Evolutionary conservation across 2,113 vertebrate species (phyloP).

Genomic region (Lipophrys pholis): DNA sequence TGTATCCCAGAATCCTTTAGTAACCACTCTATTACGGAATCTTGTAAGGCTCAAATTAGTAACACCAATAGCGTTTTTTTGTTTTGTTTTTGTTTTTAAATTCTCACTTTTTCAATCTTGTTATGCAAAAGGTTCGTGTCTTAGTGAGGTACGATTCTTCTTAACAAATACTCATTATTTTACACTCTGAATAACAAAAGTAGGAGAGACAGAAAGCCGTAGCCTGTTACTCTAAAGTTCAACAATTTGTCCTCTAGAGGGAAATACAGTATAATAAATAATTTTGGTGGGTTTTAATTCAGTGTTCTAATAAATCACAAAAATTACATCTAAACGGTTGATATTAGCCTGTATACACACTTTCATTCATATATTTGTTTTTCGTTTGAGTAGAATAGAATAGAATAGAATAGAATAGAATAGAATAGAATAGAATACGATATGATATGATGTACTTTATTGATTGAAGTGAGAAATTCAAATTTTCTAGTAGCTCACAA

Average conservation of each 20-base stretch:
- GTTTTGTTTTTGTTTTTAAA: neutral
- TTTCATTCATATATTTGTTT: too few species aligned
- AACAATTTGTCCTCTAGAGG: slow-evolving; percentile 48
- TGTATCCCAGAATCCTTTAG: slow-evolving; percentile 60
- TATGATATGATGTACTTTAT: too few species aligned
- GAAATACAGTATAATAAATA: slow-evolving; percentile 3
- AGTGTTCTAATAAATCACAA: too few species aligned
- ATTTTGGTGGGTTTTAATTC: neutral
- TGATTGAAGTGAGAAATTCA: too few species aligned
- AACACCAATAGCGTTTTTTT: neutral
- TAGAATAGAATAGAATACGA: too few species aligned
- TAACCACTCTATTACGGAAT: neutral
- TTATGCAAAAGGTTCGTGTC: neutral
- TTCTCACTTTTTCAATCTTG: neutral
- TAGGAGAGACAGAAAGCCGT: neutral
- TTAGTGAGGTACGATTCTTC: neutral
- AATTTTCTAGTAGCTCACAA: too few species aligned
- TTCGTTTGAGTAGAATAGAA: too few species aligned
- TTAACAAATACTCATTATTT: neutral
- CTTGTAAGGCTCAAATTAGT: neutral
- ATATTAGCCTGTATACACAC: too few species aligned
- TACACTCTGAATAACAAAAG: neutral
- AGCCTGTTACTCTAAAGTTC: neutral
- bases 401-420: too few species aligned
- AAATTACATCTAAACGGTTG: too few species aligned